A percentile compares a stretch with the other conserved stretches of the same genome.
Conservation (phyloP, 2,113 vertebrate species). For the Rhegmatorhina hoffmannsi region DNA sequence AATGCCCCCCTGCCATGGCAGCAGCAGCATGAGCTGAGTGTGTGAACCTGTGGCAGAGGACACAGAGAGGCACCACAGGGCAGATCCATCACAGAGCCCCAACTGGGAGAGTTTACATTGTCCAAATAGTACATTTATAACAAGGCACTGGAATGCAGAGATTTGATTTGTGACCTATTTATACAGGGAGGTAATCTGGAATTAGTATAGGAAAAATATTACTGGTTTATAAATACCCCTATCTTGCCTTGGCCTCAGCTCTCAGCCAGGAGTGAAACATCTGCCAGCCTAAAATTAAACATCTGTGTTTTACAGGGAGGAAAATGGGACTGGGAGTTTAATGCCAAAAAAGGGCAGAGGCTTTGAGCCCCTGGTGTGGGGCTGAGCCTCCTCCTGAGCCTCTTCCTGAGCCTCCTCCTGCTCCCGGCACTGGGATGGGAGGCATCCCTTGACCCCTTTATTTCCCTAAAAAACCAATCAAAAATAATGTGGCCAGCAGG, state of each 20-base stretch:
- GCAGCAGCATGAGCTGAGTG: not conserved
- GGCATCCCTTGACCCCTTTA: rapidly evolving
- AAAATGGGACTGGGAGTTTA: slow-evolving; percentile 21
- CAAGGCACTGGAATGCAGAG: not conserved
- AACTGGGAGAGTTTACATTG: not conserved
- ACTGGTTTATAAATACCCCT: slow-evolving; percentile 73
- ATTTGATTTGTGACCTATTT: slow-evolving; percentile 70
- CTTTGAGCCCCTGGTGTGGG: not conserved
- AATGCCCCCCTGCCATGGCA: not conserved
- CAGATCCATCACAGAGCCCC: not conserved
- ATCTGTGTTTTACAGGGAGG: slow-evolving; percentile 54
- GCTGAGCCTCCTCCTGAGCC: not conserved
- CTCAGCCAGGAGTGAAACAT: slow-evolving; percentile 73
- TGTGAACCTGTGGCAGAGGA: not conserved
- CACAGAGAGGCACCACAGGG: not conserved
- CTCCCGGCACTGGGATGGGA: rapidly evolving
- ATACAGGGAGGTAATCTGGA: slow-evolving; percentile 64
- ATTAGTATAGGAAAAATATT: slow-evolving; percentile 67
- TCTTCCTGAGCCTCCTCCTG: not conserved
- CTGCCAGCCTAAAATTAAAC: slow-evolving; percentile 76
- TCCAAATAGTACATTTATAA: slow-evolving; percentile 30
- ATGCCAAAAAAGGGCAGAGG: slow-evolving; percentile 61
- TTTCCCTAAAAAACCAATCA: not conserved
- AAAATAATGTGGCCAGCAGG: too few species aligned
- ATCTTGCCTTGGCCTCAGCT: slow-evolving; percentile 59